phyloP scores from a whole-genome alignment of 2,113 vertebrate genomes.

The Actenoides hombroni region DNA sequence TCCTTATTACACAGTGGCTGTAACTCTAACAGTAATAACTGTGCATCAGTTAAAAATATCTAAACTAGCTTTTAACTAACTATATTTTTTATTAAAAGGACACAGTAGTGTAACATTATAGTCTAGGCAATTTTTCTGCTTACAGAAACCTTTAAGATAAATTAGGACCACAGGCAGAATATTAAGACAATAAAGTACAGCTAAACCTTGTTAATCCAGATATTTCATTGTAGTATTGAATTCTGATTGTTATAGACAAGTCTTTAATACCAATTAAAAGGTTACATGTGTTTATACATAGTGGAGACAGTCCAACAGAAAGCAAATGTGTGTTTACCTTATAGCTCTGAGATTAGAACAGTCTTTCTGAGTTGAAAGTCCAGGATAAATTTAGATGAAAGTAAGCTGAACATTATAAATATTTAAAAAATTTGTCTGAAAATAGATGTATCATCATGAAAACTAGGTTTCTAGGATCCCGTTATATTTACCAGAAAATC shows the following conservation, averaged over 20 bases:
- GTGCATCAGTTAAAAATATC: not conserved
- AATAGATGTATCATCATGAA: not conserved
- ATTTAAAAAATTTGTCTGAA: not conserved
- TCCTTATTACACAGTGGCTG: not conserved
- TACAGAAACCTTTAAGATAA: not conserved
- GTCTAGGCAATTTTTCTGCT: not conserved
- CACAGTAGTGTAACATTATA: not conserved
- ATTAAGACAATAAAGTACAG: not conserved
- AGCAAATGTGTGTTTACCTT: accelerated
- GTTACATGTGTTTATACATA: not conserved
- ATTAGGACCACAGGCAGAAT: not conserved
- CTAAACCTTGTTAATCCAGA: not conserved
- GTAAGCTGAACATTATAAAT: not conserved
- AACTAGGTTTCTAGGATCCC: not conserved
- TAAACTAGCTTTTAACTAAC: not conserved
- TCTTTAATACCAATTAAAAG: not conserved
- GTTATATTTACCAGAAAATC: not conserved
- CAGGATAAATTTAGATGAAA: not conserved
- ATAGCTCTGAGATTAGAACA: not conserved
- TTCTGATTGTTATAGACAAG: not conserved
- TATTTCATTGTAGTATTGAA: not conserved
- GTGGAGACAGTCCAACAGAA: not conserved
- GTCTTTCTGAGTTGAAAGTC: not conserved
- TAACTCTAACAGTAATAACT: not conserved
- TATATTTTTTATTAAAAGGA: not conserved